These are phyloP conservation scores for Hemicrepidius hirtus DNA, from an alignment of 2,888 invertebrate species.

Conservation along the genomic window DNA sequence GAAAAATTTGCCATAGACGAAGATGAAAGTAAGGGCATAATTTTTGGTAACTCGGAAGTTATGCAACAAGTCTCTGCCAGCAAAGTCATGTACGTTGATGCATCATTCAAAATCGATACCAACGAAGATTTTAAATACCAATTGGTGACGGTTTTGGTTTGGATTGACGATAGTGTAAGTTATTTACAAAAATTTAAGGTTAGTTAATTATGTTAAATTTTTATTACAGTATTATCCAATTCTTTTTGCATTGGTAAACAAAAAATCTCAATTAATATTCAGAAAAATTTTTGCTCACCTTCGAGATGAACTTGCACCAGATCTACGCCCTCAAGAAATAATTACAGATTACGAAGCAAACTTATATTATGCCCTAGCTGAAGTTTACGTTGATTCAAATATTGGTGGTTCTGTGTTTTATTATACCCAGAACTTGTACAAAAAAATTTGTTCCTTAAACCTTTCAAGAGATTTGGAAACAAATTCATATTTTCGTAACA, in stretches of 20 bases:
- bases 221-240: slow-evolving; percentile 68
- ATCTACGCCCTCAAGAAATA: slow-evolving; percentile 66
- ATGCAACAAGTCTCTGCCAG: slow-evolving; percentile 62
- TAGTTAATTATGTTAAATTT: slow-evolving; percentile 10
- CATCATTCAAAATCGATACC: slow-evolving; percentile 67
- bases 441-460: slow-evolving; percentile 66
- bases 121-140: slow-evolving; percentile 66
- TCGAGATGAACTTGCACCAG: slow-evolving; percentile 64
- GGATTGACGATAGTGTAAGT: slow-evolving; percentile 68
- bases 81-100: slow-evolving; percentile 68
- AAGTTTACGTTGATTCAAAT: slow-evolving; percentile 66
- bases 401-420: slow-evolving; percentile 69
- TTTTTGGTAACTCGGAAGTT: slow-evolving; percentile 65
- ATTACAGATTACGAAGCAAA: slow-evolving; percentile 69
- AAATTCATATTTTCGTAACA: slow-evolving; percentile 66
- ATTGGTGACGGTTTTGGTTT: slow-evolving; percentile 66
- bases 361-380: slow-evolving; percentile 68
- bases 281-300: slow-evolving; percentile 65
- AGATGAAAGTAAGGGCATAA: slow-evolving; percentile 68
- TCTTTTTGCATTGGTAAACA: slow-evolving; percentile 65
- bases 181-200: not conserved
- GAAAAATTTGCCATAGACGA: slow-evolving; percentile 78
- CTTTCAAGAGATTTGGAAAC: slow-evolving; percentile 66
- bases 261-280: slow-evolving; percentile 66
- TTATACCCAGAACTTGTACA: slow-evolving; percentile 69